These are phyloP conservation scores for Eupelmus urozonus DNA, from an alignment of 2,888 invertebrate species.

Conservation along the genomic window DNA sequence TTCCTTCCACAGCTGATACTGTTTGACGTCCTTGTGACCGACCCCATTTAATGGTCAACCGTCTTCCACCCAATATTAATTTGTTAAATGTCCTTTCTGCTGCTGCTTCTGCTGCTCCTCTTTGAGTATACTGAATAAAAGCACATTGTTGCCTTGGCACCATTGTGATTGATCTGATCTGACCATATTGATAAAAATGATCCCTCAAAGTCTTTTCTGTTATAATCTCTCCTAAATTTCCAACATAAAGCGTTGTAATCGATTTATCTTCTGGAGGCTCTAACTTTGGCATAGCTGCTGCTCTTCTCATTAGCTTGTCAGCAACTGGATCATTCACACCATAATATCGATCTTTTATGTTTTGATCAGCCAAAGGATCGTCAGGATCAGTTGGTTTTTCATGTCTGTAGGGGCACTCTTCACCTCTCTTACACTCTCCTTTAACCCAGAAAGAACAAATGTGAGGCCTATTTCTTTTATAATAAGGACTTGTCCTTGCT, in stretches of 20 bases:
- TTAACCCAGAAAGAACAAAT: constrained; percentile 99
- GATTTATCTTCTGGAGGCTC: constrained; percentile 97
- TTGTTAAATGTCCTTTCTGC: constrained; percentile 98
- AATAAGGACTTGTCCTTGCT: constrained; percentile 95
- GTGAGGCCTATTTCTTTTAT: constrained; percentile 95
- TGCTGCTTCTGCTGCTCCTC: constrained; percentile 94
- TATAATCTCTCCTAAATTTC: constrained; percentile 92
- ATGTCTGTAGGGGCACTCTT: constrained; percentile 97
- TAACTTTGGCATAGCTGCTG: constrained; percentile 95
- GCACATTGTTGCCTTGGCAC: constrained; percentile 97
- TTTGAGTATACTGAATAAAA: constrained; percentile 96
- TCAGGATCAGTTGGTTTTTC: constrained; percentile 98
- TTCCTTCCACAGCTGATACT: constrained; percentile 77
- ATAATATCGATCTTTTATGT: constrained; percentile 95
- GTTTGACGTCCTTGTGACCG: constrained; percentile 91
- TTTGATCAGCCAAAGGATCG: constrained; percentile 96
- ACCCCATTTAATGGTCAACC: constrained; percentile 99
- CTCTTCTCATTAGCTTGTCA: constrained; percentile 92
- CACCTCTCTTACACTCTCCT: constrained; percentile 96
- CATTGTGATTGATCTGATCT: constrained; percentile 95
- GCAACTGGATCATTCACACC: constrained; percentile 98
- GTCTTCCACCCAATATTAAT: constrained; percentile 88
- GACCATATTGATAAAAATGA: constrained; percentile 99
- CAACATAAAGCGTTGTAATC: constrained; percentile 98
- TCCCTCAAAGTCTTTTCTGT: constrained; percentile 95